phyloP scores from a whole-genome alignment of 2,113 vertebrate genomes.

The Hippocampus barbouri region DNA sequence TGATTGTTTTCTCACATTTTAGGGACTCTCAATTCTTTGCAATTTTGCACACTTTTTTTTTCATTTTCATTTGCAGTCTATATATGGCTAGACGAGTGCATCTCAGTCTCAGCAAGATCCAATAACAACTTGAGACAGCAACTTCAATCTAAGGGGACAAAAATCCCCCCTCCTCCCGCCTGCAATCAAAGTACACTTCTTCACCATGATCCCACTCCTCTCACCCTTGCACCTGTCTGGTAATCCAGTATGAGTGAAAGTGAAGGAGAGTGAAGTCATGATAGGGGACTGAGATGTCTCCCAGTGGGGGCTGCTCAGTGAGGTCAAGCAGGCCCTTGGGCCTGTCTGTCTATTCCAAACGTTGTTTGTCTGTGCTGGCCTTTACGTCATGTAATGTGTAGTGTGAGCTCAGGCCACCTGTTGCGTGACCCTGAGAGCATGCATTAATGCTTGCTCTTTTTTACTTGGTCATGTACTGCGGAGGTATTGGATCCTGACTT shows the following conservation, averaged over 20 bases:
- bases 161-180: not conserved
- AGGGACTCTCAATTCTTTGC: too few relatives aligned
- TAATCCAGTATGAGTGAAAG: conserved; percentile 60
- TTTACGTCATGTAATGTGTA: conserved; percentile 11
- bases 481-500: too few relatives aligned
- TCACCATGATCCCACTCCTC: not conserved
- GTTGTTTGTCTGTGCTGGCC: conserved; percentile 11
- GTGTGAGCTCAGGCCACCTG: conserved; percentile 44
- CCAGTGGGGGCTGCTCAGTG: conserved; percentile 38
- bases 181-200: conserved; percentile 8
- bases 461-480: too few relatives aligned
- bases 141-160: conserved; percentile 24
- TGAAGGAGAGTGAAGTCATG: conserved; percentile 48
- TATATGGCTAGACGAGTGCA: not conserved
- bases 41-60: not conserved
- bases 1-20: too few relatives aligned
- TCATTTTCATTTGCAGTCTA: not conserved
- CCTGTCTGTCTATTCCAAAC: conserved; percentile 30
- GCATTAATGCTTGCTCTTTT: conserved; percentile 16
- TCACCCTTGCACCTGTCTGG: conserved; percentile 49
- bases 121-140: conserved; percentile 16
- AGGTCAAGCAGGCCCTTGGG: conserved; percentile 47
- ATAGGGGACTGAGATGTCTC: conserved; percentile 43
- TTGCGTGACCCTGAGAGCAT: conserved; percentile 34
- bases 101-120: conserved; percentile 2